These are phyloP conservation scores for Drosophila nigrodunni DNA, from an alignment of 1,140 invertebrate species.

Conservation along the genomic window DNA sequence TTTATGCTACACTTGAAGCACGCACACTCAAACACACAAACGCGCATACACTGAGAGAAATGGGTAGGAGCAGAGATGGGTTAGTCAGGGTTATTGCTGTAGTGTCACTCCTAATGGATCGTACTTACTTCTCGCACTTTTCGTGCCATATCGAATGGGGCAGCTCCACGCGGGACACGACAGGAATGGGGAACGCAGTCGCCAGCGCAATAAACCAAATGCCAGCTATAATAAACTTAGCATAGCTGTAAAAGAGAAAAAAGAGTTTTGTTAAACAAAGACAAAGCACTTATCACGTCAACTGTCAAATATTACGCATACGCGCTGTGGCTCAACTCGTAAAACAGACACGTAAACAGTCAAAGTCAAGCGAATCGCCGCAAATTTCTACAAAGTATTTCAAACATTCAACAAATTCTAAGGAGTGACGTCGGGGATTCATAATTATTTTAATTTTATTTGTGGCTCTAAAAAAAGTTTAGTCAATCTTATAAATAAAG, in stretches of 20 bases:
- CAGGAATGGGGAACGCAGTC: conserved; percentile 92
- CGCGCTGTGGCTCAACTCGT: background rate
- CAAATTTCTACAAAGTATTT: too few relatives aligned
- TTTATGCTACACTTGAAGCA: conserved; percentile 37
- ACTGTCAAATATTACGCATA: conserved; percentile 4
- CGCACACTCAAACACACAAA: conserved; percentile 7
- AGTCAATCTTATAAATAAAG: too few relatives aligned
- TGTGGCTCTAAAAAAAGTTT: too few relatives aligned
- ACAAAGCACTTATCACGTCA: background rate
- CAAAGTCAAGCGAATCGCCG: too few relatives aligned
- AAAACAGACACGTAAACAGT: background rate
- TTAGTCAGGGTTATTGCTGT: conserved; percentile 15
- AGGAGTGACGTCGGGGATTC: too few relatives aligned
- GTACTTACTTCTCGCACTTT: conserved; percentile 88
- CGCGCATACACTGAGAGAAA: conserved; percentile 2
- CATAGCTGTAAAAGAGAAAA: conserved; percentile 84
- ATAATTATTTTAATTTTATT: too few relatives aligned
- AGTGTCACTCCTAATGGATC: conserved; percentile 10
- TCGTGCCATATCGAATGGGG: conserved; percentile 86
- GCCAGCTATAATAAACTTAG: conserved; percentile 89
- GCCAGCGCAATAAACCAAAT: conserved; percentile 92
- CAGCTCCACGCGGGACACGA: conserved; percentile 88
- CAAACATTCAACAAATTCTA: too few relatives aligned
- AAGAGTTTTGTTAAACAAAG: conserved; percentile 6
- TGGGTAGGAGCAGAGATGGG: background rate